Conservation (phyloP, 2,113 vertebrate genomes). For the Progne subis region DNA sequence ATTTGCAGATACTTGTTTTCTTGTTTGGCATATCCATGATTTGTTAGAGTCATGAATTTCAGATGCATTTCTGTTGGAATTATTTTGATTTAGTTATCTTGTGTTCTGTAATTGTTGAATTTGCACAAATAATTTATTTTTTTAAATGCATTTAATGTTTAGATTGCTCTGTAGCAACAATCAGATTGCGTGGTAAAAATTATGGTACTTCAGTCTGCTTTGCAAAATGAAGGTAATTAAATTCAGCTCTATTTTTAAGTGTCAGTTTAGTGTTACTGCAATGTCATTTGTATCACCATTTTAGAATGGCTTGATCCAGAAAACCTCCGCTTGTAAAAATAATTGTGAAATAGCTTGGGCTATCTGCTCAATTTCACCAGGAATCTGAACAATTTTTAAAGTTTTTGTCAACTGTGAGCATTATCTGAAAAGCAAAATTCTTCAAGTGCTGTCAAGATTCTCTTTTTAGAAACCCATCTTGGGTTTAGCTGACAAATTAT, state of each 20-base stretch:
- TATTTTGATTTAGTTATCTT: background rate
- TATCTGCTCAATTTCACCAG: background rate
- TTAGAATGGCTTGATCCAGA: background rate
- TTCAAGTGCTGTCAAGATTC: background rate
- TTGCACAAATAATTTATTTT: background rate
- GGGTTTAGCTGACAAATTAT: constrained; percentile 44
- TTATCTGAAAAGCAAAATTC: constrained; percentile 4
- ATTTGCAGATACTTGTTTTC: background rate
- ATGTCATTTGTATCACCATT: background rate
- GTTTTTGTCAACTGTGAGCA: background rate
- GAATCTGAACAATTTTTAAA: background rate
- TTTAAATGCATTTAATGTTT: background rate
- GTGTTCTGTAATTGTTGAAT: background rate
- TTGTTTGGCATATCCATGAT: background rate
- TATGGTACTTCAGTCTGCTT: background rate
- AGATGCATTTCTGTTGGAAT: background rate
- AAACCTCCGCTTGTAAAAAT: background rate
- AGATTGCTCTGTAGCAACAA: background rate
- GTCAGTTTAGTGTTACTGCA: background rate
- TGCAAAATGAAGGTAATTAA: background rate
- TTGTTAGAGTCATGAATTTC: background rate
- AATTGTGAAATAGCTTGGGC: background rate
- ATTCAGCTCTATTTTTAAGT: background rate
- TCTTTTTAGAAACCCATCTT: constrained; percentile 46
- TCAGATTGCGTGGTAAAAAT: background rate